Evolutionary conservation across 2,113 vertebrate genomes (phyloP).

Genomic region (Xiphorhynchus elegans): DNA sequence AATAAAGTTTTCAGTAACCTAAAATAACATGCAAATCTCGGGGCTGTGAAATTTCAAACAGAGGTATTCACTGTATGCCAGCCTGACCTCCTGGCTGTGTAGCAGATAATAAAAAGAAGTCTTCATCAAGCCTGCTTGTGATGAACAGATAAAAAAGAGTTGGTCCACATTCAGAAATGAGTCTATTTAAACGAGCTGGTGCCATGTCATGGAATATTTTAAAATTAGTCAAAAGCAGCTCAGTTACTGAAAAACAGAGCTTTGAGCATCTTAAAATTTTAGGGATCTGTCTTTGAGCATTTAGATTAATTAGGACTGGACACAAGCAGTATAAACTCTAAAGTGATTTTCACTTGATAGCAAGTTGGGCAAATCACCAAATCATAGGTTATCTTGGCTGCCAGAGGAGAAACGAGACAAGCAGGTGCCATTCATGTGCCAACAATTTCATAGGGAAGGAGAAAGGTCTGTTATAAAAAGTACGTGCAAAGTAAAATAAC

Average conservation of each 20-base stretch:
- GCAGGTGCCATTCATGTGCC: not conserved
- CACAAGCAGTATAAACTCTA: not conserved
- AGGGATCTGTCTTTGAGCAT: not conserved
- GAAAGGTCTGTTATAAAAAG: not conserved
- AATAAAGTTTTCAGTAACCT: not conserved
- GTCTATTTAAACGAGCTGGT: not conserved
- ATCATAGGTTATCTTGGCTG: slow-evolving; percentile 1
- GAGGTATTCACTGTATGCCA: not conserved
- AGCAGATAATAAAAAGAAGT: slow-evolving; percentile 14
- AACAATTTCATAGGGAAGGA: not conserved
- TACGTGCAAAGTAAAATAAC: not conserved
- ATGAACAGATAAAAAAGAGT: not conserved
- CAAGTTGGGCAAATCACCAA: not conserved
- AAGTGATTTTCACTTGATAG: slow-evolving; percentile 14
- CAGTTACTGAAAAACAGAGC: not conserved
- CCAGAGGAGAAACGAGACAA: not conserved
- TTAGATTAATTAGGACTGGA: not conserved
- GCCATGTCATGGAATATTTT: not conserved
- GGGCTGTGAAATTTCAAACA: not conserved
- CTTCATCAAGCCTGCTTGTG: not conserved
- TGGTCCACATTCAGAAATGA: not conserved
- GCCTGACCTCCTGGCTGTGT: slow-evolving; percentile 8
- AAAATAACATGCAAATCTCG: not conserved
- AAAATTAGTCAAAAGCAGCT: not conserved
- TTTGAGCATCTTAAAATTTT: not conserved